Base-by-base conservation (phyloP, 2,113 vertebrate species). In the Uria aalge region DNA sequence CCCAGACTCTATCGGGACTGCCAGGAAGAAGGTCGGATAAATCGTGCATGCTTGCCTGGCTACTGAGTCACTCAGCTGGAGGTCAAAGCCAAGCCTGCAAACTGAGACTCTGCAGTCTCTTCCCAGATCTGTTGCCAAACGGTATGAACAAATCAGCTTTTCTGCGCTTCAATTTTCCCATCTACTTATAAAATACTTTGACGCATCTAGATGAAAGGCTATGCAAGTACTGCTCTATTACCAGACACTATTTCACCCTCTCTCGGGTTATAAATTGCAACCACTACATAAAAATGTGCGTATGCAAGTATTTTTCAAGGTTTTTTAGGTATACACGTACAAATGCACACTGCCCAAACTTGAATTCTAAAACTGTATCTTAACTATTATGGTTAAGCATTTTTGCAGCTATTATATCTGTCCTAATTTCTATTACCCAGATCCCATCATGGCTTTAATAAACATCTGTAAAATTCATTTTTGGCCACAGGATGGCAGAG, bases 41-140 rank as follows among this genome's bases (percentile, higher is more conserved):
- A 17, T 27, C 4, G 0, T 0, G 2, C 38, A 47, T 64, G 3
- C 69, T 91, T 1, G 20, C 56, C 88, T 57, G 94, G 92, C 83
- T 45, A 92, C 73, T 32, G 75, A 93, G 34, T 36, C 92, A 52
- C 75, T 38, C 64, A 19, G 56, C 34, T 63, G 9, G 64, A 53
- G 48, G 79, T 76, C 89, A 68, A 6, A 79, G 92, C 97, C 92
- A 89, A 57, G 83, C 12, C 79, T 86, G 82, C 19, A 92, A 86
- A 56, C 15, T 1, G 17, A 95, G 73, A 43, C 60, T 34, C 64
- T 57, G 72, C 66, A 84, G 83, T 17, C 69, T 85, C 78, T 95
- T 96, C 92, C 88, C 94, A 85, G 66, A 52, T 43, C 10, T 53
- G 43, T 38, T 94, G 96, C 92, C 94, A 94, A 95, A 75, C 9